Base-by-base conservation (phyloP, 2,113 vertebrate genomes). In the Puma concolor region DNA sequence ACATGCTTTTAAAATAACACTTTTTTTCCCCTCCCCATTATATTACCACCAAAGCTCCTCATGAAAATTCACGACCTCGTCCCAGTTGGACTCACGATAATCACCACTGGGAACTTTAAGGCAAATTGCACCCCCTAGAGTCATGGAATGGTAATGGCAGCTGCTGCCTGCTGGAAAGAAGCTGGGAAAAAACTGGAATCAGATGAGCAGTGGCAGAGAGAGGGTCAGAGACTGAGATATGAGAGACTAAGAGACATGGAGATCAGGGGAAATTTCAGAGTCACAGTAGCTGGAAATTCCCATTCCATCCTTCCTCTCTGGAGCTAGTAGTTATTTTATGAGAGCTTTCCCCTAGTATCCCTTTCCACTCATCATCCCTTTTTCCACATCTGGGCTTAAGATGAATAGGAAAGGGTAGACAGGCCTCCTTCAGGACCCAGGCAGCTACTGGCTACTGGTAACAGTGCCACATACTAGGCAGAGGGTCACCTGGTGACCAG, bases 121-220 rank as follows among this genome's bases (percentile, higher is more conserved):
- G 88, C 95, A 95, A 88, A 95, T 88, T 97, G 92, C 95, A 96
- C 95, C 98, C 96, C 44, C 97, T 98, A 97, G 96, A 97, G 98
- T 96, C 29, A 29, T 50, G 2, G 31, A 15, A 12, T 96, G 76
- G 88, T 96, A 88, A 95, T 82, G 71, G 57, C 91, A 82, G 38
- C 60, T 96, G 21, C 83, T 29, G 0, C 74, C 63, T n/a, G 27
- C 54, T n/a, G 27, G 16, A 86, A 80, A 96, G 71, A 77, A 25
- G 27, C 38, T 57, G 74, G 29, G 7, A 50, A 41, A 81, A 92
- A 74, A 38, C 38, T 72, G 41, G 41, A 64, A 3, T 25, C 31
- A 33, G 60, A 72, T 67, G 80, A 83, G 31, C 23, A 54, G 11
- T 13, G 31, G 23, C 74, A 77, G 71, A 84, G 69, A 93, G 15